Base-by-base conservation (phyloP, 1,140 invertebrate species). In the Brachionus angularis region DNA sequence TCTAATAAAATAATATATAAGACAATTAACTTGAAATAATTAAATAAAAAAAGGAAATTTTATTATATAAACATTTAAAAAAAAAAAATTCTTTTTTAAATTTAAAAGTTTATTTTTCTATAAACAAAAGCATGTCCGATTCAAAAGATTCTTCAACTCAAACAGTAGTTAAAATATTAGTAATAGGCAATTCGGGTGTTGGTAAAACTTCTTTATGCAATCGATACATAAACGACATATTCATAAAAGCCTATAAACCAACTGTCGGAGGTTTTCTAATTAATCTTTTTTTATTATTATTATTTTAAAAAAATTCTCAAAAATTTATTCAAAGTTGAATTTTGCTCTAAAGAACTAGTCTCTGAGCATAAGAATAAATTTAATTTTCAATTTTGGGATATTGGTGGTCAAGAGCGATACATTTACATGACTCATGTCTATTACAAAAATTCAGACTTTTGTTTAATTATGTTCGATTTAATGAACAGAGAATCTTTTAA, bases 351-450 rank as follows among this genome's bases (percentile, higher is more conserved):
- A 67, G 47, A 67, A 21, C 18, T 67, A 21, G 62, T 25, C 8
- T 46, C 42, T 0, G 62, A 67, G 10, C 27, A 67, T 21, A 50
- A 67, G 2, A 67, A 67, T 27, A 67, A 46, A 21, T 67, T 67
- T 50, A 67, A 67, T 18, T 50, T 67, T 31, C 62, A 67, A 47
- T 67, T 67, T 34, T 67, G 62, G 62, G 62, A 67, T 42, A 67
- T 67, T 47, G 62, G 62, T 33, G 62, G 62, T 23, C 62, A 67
- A 67, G 62, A 67, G 42, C 62, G 62, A 27, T 67, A 67, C 42
- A 67, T 67, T 14, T 50, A 67, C 47, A 46, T 67, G 62, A 67
- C 62, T 4, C 62, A 67, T 50, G 62, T 67, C 29, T 67, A 67
- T 23, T 67, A 67, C 42, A 67, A 67, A 50, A 67, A 67, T 27